These are phyloP conservation scores for Recurvirostra avosetta DNA, from an alignment of 2,113 vertebrate genomes.

Conservation along the genomic window DNA sequence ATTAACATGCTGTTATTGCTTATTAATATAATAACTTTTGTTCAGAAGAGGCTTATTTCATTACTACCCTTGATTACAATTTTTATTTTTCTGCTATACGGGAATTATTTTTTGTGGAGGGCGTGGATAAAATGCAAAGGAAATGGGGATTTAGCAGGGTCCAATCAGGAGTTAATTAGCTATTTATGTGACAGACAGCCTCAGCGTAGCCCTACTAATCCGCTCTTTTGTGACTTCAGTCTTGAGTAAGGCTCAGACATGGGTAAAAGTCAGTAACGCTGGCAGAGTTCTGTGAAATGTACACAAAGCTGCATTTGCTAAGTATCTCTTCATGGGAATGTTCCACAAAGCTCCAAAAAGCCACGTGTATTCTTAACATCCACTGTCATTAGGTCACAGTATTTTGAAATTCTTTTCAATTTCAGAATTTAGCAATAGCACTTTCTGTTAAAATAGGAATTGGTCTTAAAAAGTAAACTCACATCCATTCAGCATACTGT, in stretches of 20 bases:
- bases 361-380: conserved; percentile 29
- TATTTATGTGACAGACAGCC: conserved; percentile 61
- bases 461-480: neutral
- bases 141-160: conserved; percentile 54
- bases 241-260: conserved; percentile 46
- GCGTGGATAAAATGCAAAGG: conserved; percentile 37
- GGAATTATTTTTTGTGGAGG: neutral
- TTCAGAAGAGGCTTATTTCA: neutral
- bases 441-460: conserved; percentile 24
- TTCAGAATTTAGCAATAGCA: conserved; percentile 11
- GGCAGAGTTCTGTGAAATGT: conserved; percentile 70
- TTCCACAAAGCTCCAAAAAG: conserved; percentile 47
- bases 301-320: conserved; percentile 71
- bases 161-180: conserved; percentile 70
- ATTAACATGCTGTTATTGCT: neutral
- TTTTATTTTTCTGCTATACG: conserved; percentile 18
- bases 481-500: neutral
- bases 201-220: conserved; percentile 55
- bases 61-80: neutral
- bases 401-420: conserved; percentile 18
- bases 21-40: neutral
- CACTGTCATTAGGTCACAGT: conserved; percentile 8
- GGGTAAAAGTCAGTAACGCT: conserved; percentile 51
- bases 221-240: conserved; percentile 57
- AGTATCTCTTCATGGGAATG: conserved; percentile 64